A percentile compares a stretch with the other conserved stretches of the same genome.
phyloP scores from a whole-genome alignment of 1,140 invertebrate genomes.

The Drosophila dunni region DNA sequence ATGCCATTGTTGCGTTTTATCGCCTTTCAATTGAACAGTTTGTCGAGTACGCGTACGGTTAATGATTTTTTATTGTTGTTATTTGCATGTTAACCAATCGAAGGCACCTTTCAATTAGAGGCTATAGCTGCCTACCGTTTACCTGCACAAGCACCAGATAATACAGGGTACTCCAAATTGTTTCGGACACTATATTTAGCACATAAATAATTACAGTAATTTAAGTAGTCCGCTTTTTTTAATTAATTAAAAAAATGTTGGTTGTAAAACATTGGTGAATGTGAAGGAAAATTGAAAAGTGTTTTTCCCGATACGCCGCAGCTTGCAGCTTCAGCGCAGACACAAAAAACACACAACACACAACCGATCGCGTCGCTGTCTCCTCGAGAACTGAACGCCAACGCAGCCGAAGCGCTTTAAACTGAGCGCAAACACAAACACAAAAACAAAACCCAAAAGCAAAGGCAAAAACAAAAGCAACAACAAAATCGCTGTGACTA shows the following conservation, averaged over 20 bases:
- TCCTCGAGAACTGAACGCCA: slow-evolving; percentile 78
- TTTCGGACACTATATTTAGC: too few species aligned
- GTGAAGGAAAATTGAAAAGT: slow-evolving; percentile 27
- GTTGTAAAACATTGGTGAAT: slow-evolving; percentile 62
- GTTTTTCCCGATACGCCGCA: slow-evolving; percentile 8
- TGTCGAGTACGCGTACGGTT: slow-evolving; percentile 24
- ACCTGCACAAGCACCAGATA: slow-evolving; percentile 20
- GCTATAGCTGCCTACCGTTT: slow-evolving; percentile 35
- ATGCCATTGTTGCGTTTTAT: slow-evolving; percentile 42
- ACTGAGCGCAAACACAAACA: slow-evolving; percentile 34
- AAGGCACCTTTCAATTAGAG: slow-evolving; percentile 50
- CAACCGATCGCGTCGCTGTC: slow-evolving; percentile 71
- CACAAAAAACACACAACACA: slow-evolving; percentile 19
- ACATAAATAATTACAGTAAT: too few species aligned
- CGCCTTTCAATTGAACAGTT: slow-evolving; percentile 46
- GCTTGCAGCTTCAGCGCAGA: slow-evolving; percentile 23
- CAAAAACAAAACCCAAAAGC: background rate
- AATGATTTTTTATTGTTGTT: slow-evolving; percentile 47
- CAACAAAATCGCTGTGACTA: slow-evolving; percentile 37
- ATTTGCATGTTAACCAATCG: slow-evolving; percentile 52
- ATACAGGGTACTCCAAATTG: slow-evolving; percentile 29
- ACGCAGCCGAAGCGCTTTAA: slow-evolving; percentile 57
- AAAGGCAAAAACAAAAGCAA: slow-evolving; percentile 19
- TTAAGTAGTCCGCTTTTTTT: too few species aligned
- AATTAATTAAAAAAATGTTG: slow-evolving; percentile 3